Conservation (phyloP, 2,888 invertebrate species). For the Drosophila monieri region DNA sequence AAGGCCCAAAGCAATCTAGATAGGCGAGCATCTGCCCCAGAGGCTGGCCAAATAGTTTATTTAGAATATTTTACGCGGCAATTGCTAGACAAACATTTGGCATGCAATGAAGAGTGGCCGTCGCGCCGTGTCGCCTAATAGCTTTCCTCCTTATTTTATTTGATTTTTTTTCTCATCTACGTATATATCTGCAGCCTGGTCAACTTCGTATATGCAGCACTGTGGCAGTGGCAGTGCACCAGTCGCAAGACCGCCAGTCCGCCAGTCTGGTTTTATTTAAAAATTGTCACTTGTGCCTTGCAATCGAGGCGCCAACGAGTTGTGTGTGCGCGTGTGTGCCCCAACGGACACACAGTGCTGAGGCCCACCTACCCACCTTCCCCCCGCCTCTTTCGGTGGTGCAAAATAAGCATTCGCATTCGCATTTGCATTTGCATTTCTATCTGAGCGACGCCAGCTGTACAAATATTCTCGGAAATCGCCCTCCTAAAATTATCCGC, state of each 20-base stretch:
- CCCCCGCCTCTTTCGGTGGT: slow-evolving; percentile 61
- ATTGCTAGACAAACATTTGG: slow-evolving; percentile 40
- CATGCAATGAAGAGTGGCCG: slow-evolving; percentile 26
- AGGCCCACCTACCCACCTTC: not conserved
- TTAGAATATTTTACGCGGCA: slow-evolving; percentile 30
- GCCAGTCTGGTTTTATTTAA: slow-evolving; percentile 60
- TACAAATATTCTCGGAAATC: slow-evolving; percentile 24
- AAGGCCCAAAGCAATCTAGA: not conserved
- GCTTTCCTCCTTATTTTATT: slow-evolving; percentile 23
- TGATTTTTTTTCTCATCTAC: slow-evolving; percentile 19
- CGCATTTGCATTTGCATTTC: slow-evolving; percentile 29
- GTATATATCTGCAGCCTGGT: slow-evolving; percentile 12
- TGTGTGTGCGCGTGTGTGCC: slow-evolving; percentile 46
- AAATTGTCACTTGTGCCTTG: slow-evolving; percentile 64
- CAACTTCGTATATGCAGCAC: slow-evolving; percentile 2
- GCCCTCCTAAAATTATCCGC: slow-evolving; percentile 3
- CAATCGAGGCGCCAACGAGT: slow-evolving; percentile 73
- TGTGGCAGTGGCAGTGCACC: slow-evolving; percentile 22
- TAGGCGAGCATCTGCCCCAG: not conserved
- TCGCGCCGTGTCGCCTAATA: slow-evolving; percentile 37
- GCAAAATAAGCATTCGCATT: slow-evolving; percentile 41
- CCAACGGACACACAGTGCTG: slow-evolving; percentile 32
- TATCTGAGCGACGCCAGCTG: slow-evolving; percentile 71
- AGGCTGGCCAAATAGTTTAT: slow-evolving; percentile 8
- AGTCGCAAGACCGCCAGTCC: slow-evolving; percentile 2